Percentiles rank a stretch among this genome's conserved stretches.
These are phyloP conservation scores for Hemithea aestivaria DNA, from an alignment of 2,888 invertebrate species.

Conservation along the genomic window DNA sequence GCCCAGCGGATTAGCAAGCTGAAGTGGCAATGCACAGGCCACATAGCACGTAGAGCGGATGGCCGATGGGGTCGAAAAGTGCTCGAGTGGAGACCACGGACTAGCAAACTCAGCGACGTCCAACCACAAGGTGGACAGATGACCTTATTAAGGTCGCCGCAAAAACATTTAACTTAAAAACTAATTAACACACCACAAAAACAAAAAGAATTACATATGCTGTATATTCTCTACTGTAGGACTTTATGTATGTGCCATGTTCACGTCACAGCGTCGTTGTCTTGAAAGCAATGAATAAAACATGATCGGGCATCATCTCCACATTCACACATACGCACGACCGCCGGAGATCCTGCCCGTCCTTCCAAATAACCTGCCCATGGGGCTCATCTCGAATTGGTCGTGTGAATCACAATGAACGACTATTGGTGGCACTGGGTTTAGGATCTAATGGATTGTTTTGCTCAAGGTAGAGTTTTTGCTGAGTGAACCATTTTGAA, in stretches of 20 bases:
- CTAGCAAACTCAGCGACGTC: too few relatives aligned
- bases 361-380: constrained; percentile 14
- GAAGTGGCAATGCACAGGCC: too few relatives aligned
- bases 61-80: too few relatives aligned
- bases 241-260: constrained; percentile 20
- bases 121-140: too few relatives aligned
- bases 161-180: too few relatives aligned
- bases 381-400: constrained; percentile 33
- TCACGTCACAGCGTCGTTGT: constrained; percentile 57
- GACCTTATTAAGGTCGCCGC: too few relatives aligned
- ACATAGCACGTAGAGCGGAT: too few relatives aligned
- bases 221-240: constrained; percentile 2
- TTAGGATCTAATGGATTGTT: constrained; percentile 45
- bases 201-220: too few relatives aligned
- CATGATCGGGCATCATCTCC: constrained; percentile 53
- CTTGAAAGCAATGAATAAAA: constrained; percentile 64
- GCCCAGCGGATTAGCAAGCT: too few relatives aligned
- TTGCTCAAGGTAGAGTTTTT: constrained; percentile 3
- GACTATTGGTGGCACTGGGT: constrained; percentile 40
- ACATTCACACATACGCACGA: constrained; percentile 47
- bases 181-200: too few relatives aligned
- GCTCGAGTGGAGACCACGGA: too few relatives aligned
- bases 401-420: constrained; percentile 30
- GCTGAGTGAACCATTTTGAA: too few relatives aligned
- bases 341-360: constrained; percentile 25